Evolutionary conservation across 2,888 invertebrate species (phyloP).

Genomic region (Eurytoma californica): DNA sequence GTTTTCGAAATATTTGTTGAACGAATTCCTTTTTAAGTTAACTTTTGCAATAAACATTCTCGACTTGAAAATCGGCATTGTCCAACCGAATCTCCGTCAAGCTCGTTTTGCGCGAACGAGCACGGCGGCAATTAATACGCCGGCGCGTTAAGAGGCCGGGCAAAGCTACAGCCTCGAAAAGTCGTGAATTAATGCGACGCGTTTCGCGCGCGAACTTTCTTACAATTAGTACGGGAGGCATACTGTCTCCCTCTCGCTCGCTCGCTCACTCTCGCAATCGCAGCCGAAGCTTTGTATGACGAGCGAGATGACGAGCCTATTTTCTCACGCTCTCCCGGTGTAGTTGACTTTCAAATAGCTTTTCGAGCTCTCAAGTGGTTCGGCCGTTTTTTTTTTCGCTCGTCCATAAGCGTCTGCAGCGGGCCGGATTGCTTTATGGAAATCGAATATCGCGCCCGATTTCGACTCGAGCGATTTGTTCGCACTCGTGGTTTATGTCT

Average conservation of each 20-base stretch:
- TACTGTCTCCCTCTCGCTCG: background rate
- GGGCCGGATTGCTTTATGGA: no score
- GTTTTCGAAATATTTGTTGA: no score
- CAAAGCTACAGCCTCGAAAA: slow-evolving; percentile 1
- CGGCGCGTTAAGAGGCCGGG: background rate
- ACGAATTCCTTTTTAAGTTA: no score
- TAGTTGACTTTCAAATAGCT: background rate
- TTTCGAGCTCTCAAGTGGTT: background rate
- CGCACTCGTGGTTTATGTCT: no score
- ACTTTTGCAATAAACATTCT: background rate
- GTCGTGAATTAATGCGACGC: slow-evolving; percentile 9
- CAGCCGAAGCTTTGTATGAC: slow-evolving; percentile 1
- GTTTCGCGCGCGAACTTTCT: background rate
- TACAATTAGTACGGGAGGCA: background rate
- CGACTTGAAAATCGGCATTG: background rate
- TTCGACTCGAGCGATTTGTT: no score
- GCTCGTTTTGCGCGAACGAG: background rate
- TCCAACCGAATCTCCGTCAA: background rate
- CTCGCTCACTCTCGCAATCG: background rate
- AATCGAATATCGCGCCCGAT: no score
- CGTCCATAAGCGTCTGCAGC: no score
- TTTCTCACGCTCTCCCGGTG: slow-evolving; percentile 10
- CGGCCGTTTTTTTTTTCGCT: no score
- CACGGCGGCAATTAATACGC: background rate
- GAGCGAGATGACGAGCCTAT: background rate